Evolutionary conservation across 2,113 vertebrate species (phyloP), one percentile per base, ranked within the genome.

Genomic region (Bufo gargarizans): DNA sequence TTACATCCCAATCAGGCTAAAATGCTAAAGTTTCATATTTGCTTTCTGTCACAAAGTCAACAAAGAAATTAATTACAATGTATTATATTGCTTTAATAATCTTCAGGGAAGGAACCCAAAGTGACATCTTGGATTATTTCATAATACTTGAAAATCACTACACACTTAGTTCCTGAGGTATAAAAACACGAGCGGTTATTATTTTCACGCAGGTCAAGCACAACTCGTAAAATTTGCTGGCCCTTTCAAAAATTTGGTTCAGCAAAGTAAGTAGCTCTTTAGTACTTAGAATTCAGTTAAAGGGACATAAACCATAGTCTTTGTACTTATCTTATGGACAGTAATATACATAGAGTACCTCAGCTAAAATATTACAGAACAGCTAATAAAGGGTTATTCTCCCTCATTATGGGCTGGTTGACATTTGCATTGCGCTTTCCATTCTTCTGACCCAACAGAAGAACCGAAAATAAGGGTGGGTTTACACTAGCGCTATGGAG

Each of bases 41-140:
- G 50, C 83, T 85, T 72, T 85, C 50, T 53, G 65, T 85, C 83
- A 85, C 67, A 85, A 85, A 58, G 55, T 74, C 69, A 85, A 85
- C 83, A 72, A 58, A 76, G 61, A 85, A 45, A 53, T 76, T 74
- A 72, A 85, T 85, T 84, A 84, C 82, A 71, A 55, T 53, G 61
- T 84, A 84, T 84, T 84, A 71, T 22, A 59, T 85, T 85, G 55
- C 67, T 83, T 49, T 85, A 85, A 59, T 58, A 85, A 76, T 59
- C 69, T 85, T 45, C 5, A 47, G 83, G 83, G 83, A 85, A 13
- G 16, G 53, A 59, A 58, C 53, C 61, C 55, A 55, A 71, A 84
- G 82, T 84, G 65, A 69, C 69, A 76, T 59, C 53, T n/a, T 85
- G 45, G 65, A 56, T 85, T 74, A 47, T 84, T 33, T 69, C 45